Evolutionary conservation across 30 jellyfish, hydroid and myxozoan genomes (phyloP).

Genomic region (Turritopsis dohrnii): DNA sequence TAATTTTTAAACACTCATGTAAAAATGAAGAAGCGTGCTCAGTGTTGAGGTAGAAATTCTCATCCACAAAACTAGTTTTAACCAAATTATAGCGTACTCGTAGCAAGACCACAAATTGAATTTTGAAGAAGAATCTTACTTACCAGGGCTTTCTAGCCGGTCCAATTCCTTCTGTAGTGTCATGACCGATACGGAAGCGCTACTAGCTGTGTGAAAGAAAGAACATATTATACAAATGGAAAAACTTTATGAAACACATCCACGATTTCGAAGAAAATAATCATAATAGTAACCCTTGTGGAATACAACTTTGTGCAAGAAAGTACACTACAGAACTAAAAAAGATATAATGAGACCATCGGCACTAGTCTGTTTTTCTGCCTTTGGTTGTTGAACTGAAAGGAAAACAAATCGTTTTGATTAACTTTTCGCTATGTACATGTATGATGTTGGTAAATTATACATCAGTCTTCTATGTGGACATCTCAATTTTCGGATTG

Average conservation of each 20-base stretch:
- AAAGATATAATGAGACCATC: background rate
- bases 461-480: background rate
- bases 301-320: background rate
- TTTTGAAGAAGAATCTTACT: background rate
- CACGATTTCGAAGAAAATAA: background rate
- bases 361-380: background rate
- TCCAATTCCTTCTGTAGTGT: background rate
- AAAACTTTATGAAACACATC: no score
- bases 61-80: background rate
- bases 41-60: no score
- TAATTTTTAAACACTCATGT: no score
- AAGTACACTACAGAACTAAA: background rate
- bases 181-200: background rate
- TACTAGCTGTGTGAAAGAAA: background rate
- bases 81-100: background rate
- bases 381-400: background rate
- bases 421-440: background rate
- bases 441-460: no score
- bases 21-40: background rate
- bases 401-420: background rate
- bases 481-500: background rate
- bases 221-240: background rate
- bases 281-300: background rate
- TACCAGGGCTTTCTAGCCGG: background rate
- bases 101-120: background rate